Conservation (phyloP, 1,140 invertebrate genomes). For the Triops longicaudatus region DNA sequence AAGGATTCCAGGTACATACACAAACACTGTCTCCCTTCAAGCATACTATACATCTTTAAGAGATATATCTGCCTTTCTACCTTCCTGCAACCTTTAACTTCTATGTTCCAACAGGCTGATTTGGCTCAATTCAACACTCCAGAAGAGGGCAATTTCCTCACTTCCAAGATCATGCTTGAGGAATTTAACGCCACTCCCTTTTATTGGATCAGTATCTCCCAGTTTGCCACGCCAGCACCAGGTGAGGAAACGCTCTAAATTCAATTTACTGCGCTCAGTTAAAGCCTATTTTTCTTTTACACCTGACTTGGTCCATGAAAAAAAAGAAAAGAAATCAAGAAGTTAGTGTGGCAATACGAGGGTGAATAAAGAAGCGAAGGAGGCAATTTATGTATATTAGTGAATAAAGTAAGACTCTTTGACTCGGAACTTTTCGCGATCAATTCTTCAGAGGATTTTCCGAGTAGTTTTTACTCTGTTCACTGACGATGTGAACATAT, state of each 20-base stretch:
- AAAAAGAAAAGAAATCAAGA: no score
- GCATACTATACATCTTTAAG: not conserved
- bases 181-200: constrained; percentile 56
- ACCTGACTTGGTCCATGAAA: constrained; percentile 20
- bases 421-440: no score
- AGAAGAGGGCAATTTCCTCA: constrained; percentile 56
- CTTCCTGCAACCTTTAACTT: not conserved
- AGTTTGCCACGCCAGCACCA: constrained; percentile 47
- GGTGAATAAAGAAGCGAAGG: no score
- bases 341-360: no score
- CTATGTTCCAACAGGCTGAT: constrained; percentile 37
- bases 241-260: constrained; percentile 37
- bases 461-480: no score
- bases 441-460: no score
- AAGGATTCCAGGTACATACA: constrained; percentile 46
- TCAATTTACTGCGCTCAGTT: not conserved
- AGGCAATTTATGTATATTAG: no score
- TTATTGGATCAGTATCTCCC: constrained; percentile 51
- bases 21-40: not conserved
- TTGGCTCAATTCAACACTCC: constrained; percentile 50
- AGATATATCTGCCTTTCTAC: not conserved
- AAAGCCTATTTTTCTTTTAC: constrained; percentile 22
- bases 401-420: no score
- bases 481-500: no score
- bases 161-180: constrained; percentile 51